Percentiles rank a stretch among this genome's conserved stretches.
phyloP scores from a whole-genome alignment of 2,888 invertebrate genomes.

The Aquatica leii region DNA sequence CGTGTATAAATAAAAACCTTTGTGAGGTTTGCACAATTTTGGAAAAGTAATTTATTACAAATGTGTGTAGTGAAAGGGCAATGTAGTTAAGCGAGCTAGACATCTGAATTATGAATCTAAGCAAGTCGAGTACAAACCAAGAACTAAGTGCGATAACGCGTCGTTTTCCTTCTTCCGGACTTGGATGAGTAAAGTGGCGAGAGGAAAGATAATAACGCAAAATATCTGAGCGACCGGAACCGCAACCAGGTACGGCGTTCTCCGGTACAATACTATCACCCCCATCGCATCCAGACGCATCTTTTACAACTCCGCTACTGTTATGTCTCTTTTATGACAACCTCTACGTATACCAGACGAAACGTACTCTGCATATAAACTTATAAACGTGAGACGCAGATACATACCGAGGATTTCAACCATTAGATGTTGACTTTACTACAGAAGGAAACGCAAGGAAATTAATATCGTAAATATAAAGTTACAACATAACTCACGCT shows the following conservation, averaged over 20 bases:
- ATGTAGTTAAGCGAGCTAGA: conserved; percentile 26
- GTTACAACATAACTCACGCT: conserved; percentile 59
- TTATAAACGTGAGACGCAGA: conserved; percentile 18
- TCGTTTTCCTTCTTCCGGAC: conserved; percentile 53
- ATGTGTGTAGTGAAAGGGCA: conserved; percentile 13
- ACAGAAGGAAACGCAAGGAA: conserved; percentile 55
- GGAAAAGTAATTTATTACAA: no score
- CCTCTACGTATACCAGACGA: conserved; percentile 25
- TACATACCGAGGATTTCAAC: conserved; percentile 8
- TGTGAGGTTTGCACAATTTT: no score
- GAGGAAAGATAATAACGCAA: conserved; percentile 57
- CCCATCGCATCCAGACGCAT: conserved; percentile 39
- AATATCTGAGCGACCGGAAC: conserved; percentile 51
- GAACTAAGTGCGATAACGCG: conserved; percentile 46
- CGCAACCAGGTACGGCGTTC: conserved; percentile 50
- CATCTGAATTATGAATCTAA: conserved; percentile 33
- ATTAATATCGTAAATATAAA: conserved; percentile 63
- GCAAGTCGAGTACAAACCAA: conserved; percentile 32
- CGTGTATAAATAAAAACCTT: no score
- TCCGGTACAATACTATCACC: conserved; percentile 42
- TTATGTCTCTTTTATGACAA: conserved; percentile 24
- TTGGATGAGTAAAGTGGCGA: conserved; percentile 55
- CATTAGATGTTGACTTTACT: conserved; percentile 42
- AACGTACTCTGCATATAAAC: neutral
- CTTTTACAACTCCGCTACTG: conserved; percentile 37